Base-by-base conservation (phyloP, 1,140 invertebrate genomes). In the Antheraea mylitta region DNA sequence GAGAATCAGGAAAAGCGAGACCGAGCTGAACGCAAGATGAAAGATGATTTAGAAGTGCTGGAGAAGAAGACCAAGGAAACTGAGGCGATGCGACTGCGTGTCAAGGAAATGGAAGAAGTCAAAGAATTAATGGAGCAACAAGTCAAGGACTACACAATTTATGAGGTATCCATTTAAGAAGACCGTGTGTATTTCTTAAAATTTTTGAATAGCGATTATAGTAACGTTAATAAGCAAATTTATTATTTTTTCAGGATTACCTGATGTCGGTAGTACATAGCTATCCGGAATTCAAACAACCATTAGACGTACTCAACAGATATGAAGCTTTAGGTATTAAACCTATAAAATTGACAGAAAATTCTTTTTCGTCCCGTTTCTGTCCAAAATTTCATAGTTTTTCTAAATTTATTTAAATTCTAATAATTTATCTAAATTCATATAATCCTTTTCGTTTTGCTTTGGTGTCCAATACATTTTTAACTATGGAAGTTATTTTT, bases 1-100 rank as follows among this genome's bases (percentile, higher is more conserved):
- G 94, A 94, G 69, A 94, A 94, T 74, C 86, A 92, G 63, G 93
- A 94, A 65, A 94, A 94, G 71, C 90, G 93, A 8, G 91, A 94
- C 42, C 85, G 94, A 10, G 93, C 94, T 7, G 82, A 92, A 16
- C 80, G 87, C 1, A 94, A 94, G 73, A 93, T 94, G 81, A 80
- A 80, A 3, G 92, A 92, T 8, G 94, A 94, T 72, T 78, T 72
- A 0, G 87, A 92, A 37, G 86, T 91, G 5, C 79, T 92, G 30
- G 78, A 86, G 18, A 77, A 86, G 0, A 91, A 92, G 71, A 81
- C 81, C 7, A 73, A 75, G 0, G 89, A 92, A 62, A 91, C 90
- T 0, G 88, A 92, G 36, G 83, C 80, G 0, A 89, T 92, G 83
- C 74, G 80, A 4, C 69, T 85, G 63, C 86, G 93, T 58, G 77